phyloP scores from a whole-genome alignment of 2,888 invertebrate species.

The Micropterix aruncella region DNA sequence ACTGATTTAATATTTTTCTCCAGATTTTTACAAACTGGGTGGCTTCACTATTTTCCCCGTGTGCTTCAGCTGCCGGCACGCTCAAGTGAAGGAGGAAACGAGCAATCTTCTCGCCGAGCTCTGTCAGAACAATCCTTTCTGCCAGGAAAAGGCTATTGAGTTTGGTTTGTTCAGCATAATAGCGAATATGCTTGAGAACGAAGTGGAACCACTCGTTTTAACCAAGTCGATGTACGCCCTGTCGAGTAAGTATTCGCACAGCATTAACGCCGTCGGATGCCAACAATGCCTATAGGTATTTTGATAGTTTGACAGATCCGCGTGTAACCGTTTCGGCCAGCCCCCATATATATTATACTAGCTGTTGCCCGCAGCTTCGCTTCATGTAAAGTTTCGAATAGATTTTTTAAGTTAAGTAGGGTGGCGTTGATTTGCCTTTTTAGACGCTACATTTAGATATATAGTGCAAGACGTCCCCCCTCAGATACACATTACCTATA shows the following conservation, averaged over 20 bases:
- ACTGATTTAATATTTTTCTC: slow-evolving; percentile 13
- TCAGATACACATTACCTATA: no score
- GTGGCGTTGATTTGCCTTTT: no score
- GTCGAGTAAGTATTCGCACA: slow-evolving; percentile 57
- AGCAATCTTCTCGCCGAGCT: slow-evolving; percentile 62
- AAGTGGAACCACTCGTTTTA: slow-evolving; percentile 38
- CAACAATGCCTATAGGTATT: no score
- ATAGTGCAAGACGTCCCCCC: no score
- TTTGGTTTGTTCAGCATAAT: slow-evolving; percentile 49
- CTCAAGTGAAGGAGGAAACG: slow-evolving; percentile 45
- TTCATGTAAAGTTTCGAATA: no score
- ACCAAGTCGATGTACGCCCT: slow-evolving; percentile 64
- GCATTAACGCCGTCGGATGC: no score
- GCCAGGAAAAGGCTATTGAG: slow-evolving; percentile 58
- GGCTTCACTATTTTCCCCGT: slow-evolving; percentile 61
- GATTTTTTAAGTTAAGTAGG: no score
- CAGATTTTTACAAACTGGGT: slow-evolving; percentile 75
- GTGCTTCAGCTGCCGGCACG: slow-evolving; percentile 47
- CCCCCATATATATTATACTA: no score
- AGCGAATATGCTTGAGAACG: slow-evolving; percentile 40
- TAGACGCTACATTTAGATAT: no score
- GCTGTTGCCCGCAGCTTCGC: no score
- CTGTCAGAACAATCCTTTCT: slow-evolving; percentile 76
- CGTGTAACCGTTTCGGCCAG: no score
- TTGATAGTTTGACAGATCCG: no score